A percentile compares a stretch with the other conserved stretches of the same genome.
phyloP scores from a whole-genome alignment of 2,113 vertebrate species.

The Clarias macrocephalus region DNA sequence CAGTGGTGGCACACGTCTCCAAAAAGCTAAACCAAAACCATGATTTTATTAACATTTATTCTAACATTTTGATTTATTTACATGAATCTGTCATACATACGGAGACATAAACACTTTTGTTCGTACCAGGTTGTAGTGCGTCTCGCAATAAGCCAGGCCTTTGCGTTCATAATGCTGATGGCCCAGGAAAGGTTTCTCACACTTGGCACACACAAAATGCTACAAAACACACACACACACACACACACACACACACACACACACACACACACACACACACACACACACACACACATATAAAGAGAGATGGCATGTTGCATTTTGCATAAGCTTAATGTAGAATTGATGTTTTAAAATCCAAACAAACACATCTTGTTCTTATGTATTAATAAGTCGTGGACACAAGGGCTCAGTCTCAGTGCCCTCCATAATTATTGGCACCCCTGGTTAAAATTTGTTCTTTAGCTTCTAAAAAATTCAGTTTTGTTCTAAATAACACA shows the following conservation, averaged over 20 bases:
- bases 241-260: conserved; percentile 22
- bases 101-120: background rate
- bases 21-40: conserved; percentile 79
- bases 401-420: too few relatives aligned
- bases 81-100: background rate
- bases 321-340: background rate
- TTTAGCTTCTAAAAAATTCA: too few relatives aligned
- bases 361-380: background rate
- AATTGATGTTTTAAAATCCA: background rate
- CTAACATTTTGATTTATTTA: background rate
- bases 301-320: background rate
- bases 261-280: background rate
- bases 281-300: background rate
- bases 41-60: background rate
- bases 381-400: too few relatives aligned
- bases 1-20: conserved; percentile 98
- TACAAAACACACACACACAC: conserved; percentile 72
- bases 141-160: conserved; percentile 96
- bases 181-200: conserved; percentile 99
- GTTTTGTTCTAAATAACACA: too few relatives aligned
- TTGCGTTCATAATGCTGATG: conserved; percentile 97
- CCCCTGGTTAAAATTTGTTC: too few relatives aligned
- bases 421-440: too few relatives aligned
- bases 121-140: conserved; percentile 96
- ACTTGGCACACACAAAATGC: conserved; percentile 99